Evolutionary conservation across 23 tunicate species (phyloP), one percentile per base, ranked within the genome.

Genomic region (Clavelina lepadiformis): DNA sequence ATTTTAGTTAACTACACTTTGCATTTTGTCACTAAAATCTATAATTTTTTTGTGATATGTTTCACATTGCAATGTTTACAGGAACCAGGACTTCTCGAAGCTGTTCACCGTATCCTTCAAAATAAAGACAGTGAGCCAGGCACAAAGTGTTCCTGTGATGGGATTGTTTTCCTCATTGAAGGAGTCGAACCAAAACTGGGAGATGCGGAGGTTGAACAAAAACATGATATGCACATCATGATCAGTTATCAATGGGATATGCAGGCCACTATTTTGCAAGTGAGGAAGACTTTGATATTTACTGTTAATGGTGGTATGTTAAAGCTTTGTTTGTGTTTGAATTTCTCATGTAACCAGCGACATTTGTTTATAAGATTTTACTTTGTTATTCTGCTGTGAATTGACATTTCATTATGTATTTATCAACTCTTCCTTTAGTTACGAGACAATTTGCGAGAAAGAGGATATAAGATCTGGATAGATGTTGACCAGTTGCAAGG

Each of bases 191-290:
- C 21, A 30, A 3, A 56, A 45, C n/a, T 0, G 28, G 28, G 25
- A 19, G 71, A 32, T 3, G 36, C 38, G 2, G 30, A 30, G 13
- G 32, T 18, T 4, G 46, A 24, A 62, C 20, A 38, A 27, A 50
- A 61, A 41, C 23, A 53, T 18, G 7, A 20, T 25, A 53, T 18
- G 6, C 93, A 83, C 38, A 38, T 83, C 3, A 83, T 83, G 93
- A 41, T 83, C 5, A 83, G 93, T 61, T 83, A 76, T 37, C 78
- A 83, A 19, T 83, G 93, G 93, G 83, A 83, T 37, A 83, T 83
- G 24, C 82, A 83, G 24, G 64, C 27, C 33, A 52, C 35, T 25
- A 76, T 83, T 0, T 21, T 71, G 25, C 33, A 76, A 59, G 93
- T 76, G 19, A 57, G 44, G n/a, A 35, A 28, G 20, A 28, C 61